These are phyloP conservation scores for Poecilia latipinna DNA, from an alignment of 2,113 vertebrate genomes.

Conservation along the genomic window DNA sequence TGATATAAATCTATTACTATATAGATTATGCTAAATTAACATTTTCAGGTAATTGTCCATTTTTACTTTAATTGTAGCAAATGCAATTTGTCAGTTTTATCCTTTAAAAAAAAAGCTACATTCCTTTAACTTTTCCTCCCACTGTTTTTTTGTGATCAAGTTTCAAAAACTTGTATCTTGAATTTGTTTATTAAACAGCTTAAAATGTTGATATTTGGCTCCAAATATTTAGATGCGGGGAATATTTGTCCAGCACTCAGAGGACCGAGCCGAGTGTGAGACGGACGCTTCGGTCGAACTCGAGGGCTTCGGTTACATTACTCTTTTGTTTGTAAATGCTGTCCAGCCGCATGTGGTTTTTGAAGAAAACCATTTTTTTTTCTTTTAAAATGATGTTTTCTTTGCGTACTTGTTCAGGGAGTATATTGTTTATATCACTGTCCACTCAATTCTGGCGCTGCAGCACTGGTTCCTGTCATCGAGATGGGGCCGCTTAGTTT, in stretches of 20 bases:
- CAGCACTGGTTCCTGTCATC: conserved; percentile 38
- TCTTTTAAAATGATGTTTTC: neutral
- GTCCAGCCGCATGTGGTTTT: neutral
- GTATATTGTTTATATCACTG: conserved; percentile 36
- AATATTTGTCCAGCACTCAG: neutral
- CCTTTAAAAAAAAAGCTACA: neutral
- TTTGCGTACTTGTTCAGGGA: neutral
- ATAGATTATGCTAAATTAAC: no score
- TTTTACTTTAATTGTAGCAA: no score
- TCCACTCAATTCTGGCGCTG: conserved; percentile 40
- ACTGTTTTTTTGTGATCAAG: neutral
- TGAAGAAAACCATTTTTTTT: neutral
- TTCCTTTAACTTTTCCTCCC: neutral
- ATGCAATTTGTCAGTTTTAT: neutral
- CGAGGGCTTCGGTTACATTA: neutral
- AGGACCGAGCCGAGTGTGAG: neutral
- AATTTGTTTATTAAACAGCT: neutral
- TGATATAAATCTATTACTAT: no score
- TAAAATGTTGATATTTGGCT: neutral
- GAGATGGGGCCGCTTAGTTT: conserved; percentile 56
- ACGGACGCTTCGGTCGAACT: neutral
- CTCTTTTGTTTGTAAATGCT: conserved; percentile 2
- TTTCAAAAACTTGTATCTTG: neutral
- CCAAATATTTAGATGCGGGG: neutral
- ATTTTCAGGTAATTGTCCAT: no score